Base-by-base conservation (phyloP, 2,888 invertebrate genomes). In the Limenitis camilla region DNA sequence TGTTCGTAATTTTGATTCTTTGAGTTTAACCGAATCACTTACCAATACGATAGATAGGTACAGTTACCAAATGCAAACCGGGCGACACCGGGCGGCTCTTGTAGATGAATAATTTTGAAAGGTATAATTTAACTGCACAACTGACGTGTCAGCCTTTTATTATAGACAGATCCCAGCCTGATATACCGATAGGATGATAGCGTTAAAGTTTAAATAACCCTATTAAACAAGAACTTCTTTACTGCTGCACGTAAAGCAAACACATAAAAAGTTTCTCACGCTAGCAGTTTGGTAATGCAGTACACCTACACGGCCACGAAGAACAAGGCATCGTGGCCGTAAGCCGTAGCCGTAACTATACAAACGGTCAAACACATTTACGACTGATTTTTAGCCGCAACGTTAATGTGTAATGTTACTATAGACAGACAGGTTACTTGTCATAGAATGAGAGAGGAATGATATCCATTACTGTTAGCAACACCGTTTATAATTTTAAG, bases 261-360 rank as follows among this genome's bases (percentile, higher is more conserved):
- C 56, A 60, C 52, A 56, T 59, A 60, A 58, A 59, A 57, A 57
- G 54, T 57, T 57, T 52, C 46, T 40, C 48, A 49, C 49, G 54
- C 45, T 35, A 52, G 39, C 49, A 40, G 44, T 48, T 42, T 40
- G 35, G 10, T 40, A 40, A 45, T 51, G 54, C 52, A 55, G 49
- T 49, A 44, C 40, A 47, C 51, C 40, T 40, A 50, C 49, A 40
- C 11, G 53, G 49, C 45, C 35, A 36, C 10, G 1, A 29, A 11
- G 10, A 19, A 10, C 30, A 11, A 38, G 50, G 43, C 47, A 50
- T 47, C 39, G 46, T 32, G 38, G 53, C 40, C 50, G 50, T 56
- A 33, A 27, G 32, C 27, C 19, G 2, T 6, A 27, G 32, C 27
- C 19, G 2, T 6, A 43, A 43, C 33, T 29, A 43, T 33, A 19